A percentile compares a stretch with the other conserved stretches of the same genome.
Conservation (phyloP, 2,888 invertebrate genomes). For the Ectemnius continuus region DNA sequence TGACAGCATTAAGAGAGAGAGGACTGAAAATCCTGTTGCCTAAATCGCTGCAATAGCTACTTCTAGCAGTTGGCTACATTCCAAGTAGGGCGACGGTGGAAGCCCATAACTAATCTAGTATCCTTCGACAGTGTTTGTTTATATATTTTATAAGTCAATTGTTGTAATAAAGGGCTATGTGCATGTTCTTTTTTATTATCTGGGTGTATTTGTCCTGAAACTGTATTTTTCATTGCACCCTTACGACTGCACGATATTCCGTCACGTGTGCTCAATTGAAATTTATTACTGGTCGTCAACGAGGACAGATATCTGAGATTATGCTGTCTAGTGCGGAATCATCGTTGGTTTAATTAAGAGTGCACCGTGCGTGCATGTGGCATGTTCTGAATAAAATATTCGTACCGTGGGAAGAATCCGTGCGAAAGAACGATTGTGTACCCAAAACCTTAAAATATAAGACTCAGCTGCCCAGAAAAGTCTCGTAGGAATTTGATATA, state of each 20-base stretch:
- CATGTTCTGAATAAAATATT: conserved; percentile 19
- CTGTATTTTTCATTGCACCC: conserved; percentile 1
- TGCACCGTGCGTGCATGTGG: conserved; percentile 35
- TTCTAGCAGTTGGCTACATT: too few species aligned
- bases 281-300: too few species aligned
- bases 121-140: not conserved
- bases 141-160: conserved; percentile 21
- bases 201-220: not conserved
- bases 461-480: not conserved
- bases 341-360: conserved; percentile 3
- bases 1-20: conserved; percentile 7
- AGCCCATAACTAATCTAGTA: not conserved
- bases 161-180: conserved; percentile 40
- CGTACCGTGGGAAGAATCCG: conserved; percentile 9
- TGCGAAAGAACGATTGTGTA: not conserved
- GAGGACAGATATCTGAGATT: not conserved
- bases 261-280: too few species aligned
- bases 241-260: not conserved
- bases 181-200: conserved; percentile 31
- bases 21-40: too few species aligned
- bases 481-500: not conserved
- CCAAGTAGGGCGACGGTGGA: not conserved
- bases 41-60: too few species aligned
- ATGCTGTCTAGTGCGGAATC: not conserved
- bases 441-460: not conserved